Evolutionary conservation across 2,888 invertebrate genomes (phyloP), one percentile per base, ranked within the genome.

Genomic region (Cephus pulcher): DNA sequence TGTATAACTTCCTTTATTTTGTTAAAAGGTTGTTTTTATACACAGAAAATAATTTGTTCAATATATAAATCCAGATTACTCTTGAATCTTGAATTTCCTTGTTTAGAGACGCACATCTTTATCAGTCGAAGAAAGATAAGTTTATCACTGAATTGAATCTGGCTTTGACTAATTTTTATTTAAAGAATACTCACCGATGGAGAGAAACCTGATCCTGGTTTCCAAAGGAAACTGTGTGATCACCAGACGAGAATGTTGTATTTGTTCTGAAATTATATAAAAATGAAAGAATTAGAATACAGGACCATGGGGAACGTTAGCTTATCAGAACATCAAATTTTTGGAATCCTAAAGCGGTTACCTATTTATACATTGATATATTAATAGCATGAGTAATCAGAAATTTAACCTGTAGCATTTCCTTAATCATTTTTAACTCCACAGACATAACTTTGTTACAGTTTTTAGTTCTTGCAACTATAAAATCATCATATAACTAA

Each of bases 151-250:
- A 56, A 56, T 56, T 56, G 23, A 56, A 23, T 56, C 40, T 56
- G 40, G 23, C 40, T 56, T 56, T 56, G 9, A 56, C 23, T 56
- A 56, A 40, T 12, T 30, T 75, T 70, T 70, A 70, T 30, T 71
- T 32, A 71, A 34, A 71, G 71, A 34, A 34, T 32, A 88, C 90
- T 90, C 80, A 90, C 90, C 87, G 88, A 89, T 86, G 83, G 86
- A 84, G 88, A 90, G 84, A 88, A 88, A 84, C 81, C 82, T 84
- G 80, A 79, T 88, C 86, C 85, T 86, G 88, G 88, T 88, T 90
- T 90, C 89, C 87, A 78, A 84, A 82, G 89, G 89, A 90, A 89
- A 89, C 88, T 87, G 86, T 86, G 84, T 82, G 85, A 88, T 90
- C 89, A 89, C 88, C 88, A 88, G 82, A 79, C 73, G 78, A 82